These are phyloP conservation scores for Hylomyscus alleni DNA, from an alignment of 2,797 vertebrate species.

Conservation along the genomic window DNA sequence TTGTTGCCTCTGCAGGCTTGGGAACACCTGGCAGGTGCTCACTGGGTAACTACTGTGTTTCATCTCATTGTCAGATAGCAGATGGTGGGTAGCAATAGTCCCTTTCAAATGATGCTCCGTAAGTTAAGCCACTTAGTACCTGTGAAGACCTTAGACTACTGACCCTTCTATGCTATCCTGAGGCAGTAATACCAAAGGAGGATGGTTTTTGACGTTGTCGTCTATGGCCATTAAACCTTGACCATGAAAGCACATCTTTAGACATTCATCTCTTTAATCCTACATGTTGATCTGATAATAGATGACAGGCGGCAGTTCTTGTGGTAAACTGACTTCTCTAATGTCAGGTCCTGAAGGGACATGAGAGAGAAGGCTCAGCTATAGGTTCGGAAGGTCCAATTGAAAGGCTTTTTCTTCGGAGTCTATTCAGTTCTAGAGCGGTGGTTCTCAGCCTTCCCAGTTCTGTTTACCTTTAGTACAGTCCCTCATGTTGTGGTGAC, in stretches of 20 bases:
- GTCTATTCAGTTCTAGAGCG: neutral
- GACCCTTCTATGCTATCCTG: neutral
- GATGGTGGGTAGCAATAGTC: neutral
- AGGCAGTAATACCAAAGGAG: neutral
- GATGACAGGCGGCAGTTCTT: too few species aligned
- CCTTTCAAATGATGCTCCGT: fast-evolving
- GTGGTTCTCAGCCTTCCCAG: neutral
- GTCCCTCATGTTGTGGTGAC: neutral
- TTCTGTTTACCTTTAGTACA: neutral
- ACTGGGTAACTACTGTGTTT: neutral
- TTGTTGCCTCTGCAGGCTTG: neutral
- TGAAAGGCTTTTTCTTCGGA: neutral
- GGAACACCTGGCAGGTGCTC: neutral
- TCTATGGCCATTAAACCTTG: neutral
- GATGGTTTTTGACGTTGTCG: neutral
- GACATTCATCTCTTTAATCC: conserved; percentile 18
- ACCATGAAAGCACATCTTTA: neutral
- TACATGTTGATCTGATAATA: neutral
- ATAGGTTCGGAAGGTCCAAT: neutral
- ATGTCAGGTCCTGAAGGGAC: too few species aligned
- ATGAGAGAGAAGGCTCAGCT: neutral
- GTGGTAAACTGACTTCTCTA: neutral
- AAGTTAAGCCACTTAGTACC: neutral
- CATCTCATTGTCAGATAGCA: neutral
- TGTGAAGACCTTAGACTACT: neutral